Evolutionary conservation across 2,113 vertebrate genomes (phyloP), one percentile per base, ranked within the genome.

Genomic region (Cynoglossus semilaevis): DNA sequence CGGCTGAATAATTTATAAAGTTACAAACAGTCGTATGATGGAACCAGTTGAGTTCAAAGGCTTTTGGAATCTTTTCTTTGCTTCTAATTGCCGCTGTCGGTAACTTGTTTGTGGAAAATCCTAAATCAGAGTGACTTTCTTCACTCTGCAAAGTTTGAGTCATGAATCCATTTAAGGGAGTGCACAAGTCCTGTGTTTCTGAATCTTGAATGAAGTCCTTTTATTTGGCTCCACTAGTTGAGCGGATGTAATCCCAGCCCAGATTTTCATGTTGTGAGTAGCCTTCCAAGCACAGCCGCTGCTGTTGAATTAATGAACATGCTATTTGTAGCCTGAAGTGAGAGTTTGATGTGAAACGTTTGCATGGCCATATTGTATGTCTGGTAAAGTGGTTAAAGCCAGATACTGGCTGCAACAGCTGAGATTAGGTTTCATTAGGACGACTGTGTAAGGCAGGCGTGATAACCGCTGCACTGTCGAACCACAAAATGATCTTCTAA

Each of bases 251-350:
- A 80, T 77, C 72, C 56, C 72, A 69, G 37, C 10, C 61, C 56
- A 45, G 35, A 51, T 78, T 63, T 76, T 72, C 62, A 57, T 68
- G 64, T 67, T 82, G 59, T 45, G 45, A 78, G 62, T 58, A 73
- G 48, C 64, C 48, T 58, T 35, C 46, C 8, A 72, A 74, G 79
- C 65, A 69, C 67, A 80, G n/a, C 51, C 66, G 22, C 60, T 34
- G 68, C 45, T 13, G 19, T 65, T 84, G 67, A 81, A 84, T 85
- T 84, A 85, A 82, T 85, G 69, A 82, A 80, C 51, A 77, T 44
- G 34, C 72, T 76, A 67, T 69, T 70, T 76, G 54, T 71, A 70
- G 69, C 76, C 70, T 80, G 58, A 37, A 76, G 71, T 64, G 55
- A 68, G 61, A 53, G 29, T 43, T 54, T 46, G 17, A 77, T 78